Evolutionary conservation across 2,888 invertebrate species (phyloP).

Genomic region (Tachina lurida): DNA sequence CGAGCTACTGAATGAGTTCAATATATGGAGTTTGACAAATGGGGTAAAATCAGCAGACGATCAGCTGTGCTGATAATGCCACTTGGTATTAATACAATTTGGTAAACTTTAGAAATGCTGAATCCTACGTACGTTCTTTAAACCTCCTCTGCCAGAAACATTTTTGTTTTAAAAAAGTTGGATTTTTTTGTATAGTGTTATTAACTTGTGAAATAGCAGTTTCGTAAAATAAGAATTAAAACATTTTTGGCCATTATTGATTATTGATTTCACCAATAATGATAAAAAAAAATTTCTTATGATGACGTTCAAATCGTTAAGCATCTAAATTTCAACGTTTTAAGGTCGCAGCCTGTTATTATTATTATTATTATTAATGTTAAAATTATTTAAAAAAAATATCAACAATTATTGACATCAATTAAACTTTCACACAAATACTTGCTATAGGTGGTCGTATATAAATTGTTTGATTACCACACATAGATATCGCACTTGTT

Average conservation of each 20-base stretch:
- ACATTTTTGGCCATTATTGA: no score
- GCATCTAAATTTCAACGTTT: constrained; percentile 3
- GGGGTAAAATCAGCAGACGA: no score
- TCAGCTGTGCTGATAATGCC: no score
- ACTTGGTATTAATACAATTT: no score
- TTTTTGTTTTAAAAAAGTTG: no score
- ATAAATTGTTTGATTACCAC: background rate
- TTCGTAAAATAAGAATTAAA: background rate
- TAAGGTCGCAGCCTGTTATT: background rate
- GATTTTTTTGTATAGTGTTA: background rate
- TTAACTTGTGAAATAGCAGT: background rate
- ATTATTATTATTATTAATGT: background rate
- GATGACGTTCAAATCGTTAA: background rate
- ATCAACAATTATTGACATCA: constrained; percentile 2
- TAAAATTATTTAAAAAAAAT: background rate
- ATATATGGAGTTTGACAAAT: no score
- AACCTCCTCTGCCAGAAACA: no score
- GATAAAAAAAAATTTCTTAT: background rate
- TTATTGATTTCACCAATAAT: no score
- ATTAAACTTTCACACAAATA: background rate
- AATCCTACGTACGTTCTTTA: no score
- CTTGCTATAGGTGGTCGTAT: background rate
- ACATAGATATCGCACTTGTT: no score
- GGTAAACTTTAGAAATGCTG: no score
- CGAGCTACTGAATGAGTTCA: no score